Base-by-base conservation (phyloP, 2,113 vertebrate species). In the Abramis brama region DNA sequence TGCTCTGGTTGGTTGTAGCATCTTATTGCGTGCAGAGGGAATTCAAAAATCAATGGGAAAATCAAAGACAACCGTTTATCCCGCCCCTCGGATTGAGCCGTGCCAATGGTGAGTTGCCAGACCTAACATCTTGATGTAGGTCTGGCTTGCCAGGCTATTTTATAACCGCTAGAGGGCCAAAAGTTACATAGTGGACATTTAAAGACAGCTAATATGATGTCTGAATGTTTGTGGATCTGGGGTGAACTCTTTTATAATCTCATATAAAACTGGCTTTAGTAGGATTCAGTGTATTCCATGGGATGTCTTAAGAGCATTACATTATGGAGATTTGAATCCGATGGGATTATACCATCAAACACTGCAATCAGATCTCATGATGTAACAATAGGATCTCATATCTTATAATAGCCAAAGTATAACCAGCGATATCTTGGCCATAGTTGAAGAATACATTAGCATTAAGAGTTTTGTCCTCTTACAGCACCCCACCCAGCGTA, bases 201-300 rank as follows among this genome's bases (percentile, higher is more conserved):
- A 45, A 45, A 73, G 39, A 70, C 66, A 2, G 6, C 6, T 21
- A 21, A 21, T 57, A 5, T 33, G 15, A 39, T 43, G 7, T 39
- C 4, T 19, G 4, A 11, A 4, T 71, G 27, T 23, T 36, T 59
- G 2, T 39, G 11, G 21, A 59, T 60, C 11, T 36, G 7, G 21
- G 36, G 21, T 79, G 55, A n/a, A 39, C 36, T 43, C 11, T 79
- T 74, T n/a, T 79, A 5, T 60, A 43, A 62, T 79, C 77, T 79
- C 30, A 25, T 60, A 60, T 60, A 60, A 62, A 78, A 60, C 6
- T n/a, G 57, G 8, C 23, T 62, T 36, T 43, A 60, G 33, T 17
- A 79, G 55, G 55, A 60, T 79, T 74, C 23, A n/a, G 2, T 74
- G 71, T 47, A 74, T 74, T 27, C 36, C 19, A n/a, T 39, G 19